Evolutionary conservation across 2,113 vertebrate genomes (phyloP).

Genomic region (Verasper variegatus): DNA sequence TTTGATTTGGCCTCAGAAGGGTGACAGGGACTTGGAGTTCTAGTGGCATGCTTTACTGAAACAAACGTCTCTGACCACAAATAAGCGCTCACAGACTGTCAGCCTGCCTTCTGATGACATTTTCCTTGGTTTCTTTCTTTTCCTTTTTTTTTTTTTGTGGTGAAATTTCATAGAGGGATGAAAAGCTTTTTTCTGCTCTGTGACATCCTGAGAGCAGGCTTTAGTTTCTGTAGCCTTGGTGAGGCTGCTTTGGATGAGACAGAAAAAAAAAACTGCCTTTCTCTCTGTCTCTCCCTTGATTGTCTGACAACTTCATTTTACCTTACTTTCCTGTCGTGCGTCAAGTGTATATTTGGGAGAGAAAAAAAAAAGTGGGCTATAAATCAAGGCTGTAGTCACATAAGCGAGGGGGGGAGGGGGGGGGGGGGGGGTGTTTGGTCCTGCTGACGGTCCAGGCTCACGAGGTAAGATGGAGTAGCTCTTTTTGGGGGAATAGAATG

Average conservation of each 20-base stretch:
- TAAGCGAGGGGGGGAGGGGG: not conserved
- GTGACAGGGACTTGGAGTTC: conserved; percentile 76
- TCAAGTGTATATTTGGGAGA: conserved; percentile 55
- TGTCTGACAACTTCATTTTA: conserved; percentile 71
- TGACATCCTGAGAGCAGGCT: conserved; percentile 74
- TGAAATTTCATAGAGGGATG: conserved; percentile 65
- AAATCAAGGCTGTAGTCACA: conserved; percentile 53
- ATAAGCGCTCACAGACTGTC: conserved; percentile 61
- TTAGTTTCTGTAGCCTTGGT: conserved; percentile 76
- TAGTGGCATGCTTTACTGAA: conserved; percentile 74
- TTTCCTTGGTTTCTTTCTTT: conserved; percentile 38
- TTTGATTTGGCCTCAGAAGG: conserved; percentile 74
- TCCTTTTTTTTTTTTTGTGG: conserved; percentile 17
- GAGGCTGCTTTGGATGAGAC: conserved; percentile 66
- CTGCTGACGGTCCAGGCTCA: conserved; percentile 21
- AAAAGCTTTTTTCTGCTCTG: conserved; percentile 66
- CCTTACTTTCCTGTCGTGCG: conserved; percentile 61
- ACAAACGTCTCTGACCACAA: conserved; percentile 64
- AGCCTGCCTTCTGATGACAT: conserved; percentile 60
- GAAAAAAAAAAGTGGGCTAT: conserved; percentile 26
- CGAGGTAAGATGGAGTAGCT: conserved; percentile 28
- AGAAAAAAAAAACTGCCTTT: conserved; percentile 41
- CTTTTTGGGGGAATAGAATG: conserved; percentile 35
- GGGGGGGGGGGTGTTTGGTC: conserved; percentile 11
- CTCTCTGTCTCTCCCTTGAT: conserved; percentile 56